Percentiles rank a stretch among this genome's conserved stretches.
phyloP scores from a whole-genome alignment of 1,140 invertebrate species.

The Ctenoplectra terminalis region DNA sequence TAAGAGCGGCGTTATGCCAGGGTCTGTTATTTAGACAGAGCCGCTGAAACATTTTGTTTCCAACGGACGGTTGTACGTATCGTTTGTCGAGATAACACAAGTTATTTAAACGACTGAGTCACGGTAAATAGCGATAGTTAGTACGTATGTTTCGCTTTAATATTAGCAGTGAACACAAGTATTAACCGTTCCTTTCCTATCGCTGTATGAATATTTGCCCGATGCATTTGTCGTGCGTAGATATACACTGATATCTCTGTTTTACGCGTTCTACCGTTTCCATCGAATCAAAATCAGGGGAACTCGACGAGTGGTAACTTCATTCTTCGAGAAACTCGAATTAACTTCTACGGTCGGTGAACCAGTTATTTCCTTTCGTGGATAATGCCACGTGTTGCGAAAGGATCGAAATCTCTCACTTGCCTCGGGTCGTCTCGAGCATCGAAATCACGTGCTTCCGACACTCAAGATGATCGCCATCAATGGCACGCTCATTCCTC shows the following conservation, averaged over 20 bases:
- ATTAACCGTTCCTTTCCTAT: neutral
- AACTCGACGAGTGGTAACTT: neutral
- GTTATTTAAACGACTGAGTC: conserved; percentile 36
- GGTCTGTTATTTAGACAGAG: neutral
- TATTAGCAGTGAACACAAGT: conserved; percentile 3
- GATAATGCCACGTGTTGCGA: conserved; percentile 10
- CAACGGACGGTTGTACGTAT: neutral
- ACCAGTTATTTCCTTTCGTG: conserved; percentile 28
- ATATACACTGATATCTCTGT: neutral
- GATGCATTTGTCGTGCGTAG: neutral
- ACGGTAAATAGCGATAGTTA: conserved; percentile 30
- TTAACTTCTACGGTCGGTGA: neutral
- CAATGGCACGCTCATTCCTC: conserved; percentile 52
- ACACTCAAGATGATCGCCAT: conserved; percentile 36
- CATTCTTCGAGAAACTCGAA: neutral
- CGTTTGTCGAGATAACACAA: conserved; percentile 34
- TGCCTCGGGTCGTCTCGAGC: conserved; percentile 9
- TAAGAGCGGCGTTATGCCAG: no score
- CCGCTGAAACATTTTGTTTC: neutral
- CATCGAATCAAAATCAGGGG: neutral
- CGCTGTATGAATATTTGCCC: neutral
- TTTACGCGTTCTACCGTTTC: neutral
- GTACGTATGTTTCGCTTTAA: conserved; percentile 17
- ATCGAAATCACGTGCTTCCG: conserved; percentile 57
- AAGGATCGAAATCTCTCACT: conserved; percentile 43